These are phyloP conservation scores for Dryocosmus kuriphilus DNA, from an alignment of 2,888 invertebrate species.

Conservation along the genomic window DNA sequence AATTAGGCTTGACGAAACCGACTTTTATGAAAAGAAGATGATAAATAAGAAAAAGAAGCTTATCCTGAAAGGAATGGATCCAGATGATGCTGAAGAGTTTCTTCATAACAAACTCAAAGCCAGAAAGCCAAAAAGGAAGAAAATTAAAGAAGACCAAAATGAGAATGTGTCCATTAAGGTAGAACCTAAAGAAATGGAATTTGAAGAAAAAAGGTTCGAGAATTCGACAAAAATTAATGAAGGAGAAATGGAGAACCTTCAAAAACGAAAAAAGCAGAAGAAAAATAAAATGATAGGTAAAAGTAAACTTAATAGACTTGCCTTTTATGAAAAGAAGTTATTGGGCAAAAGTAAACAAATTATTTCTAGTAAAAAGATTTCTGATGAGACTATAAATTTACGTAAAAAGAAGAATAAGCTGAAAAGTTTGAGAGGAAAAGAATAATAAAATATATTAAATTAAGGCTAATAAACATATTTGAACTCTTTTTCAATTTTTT, in stretches of 20 bases:
- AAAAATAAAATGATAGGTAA: neutral
- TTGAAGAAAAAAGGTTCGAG: neutral
- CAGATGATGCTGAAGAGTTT: slow-evolving; percentile 85
- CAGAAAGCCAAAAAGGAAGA: slow-evolving; percentile 48
- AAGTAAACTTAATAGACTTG: neutral
- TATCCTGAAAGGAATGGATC: slow-evolving; percentile 91
- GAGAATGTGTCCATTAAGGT: neutral
- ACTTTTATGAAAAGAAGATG: slow-evolving; percentile 92
- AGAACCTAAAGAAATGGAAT: neutral
- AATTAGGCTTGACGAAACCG: slow-evolving; percentile 92
- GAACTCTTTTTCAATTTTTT: neutral
- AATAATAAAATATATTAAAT: neutral
- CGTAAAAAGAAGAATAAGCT: neutral
- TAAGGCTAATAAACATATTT: neutral
- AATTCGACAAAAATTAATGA: neutral
- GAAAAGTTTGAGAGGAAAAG: neutral
- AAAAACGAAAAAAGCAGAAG: neutral
- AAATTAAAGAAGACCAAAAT: neutral
- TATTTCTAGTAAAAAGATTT: neutral
- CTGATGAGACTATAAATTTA: neutral
- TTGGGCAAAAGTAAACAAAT: neutral
- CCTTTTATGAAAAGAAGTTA: neutral
- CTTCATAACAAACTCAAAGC: slow-evolving; percentile 74
- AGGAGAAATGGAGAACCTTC: neutral
- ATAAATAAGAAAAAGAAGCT: slow-evolving; percentile 93